Evolutionary conservation across 2,113 vertebrate genomes (phyloP).

Genomic region (Conger conger): DNA sequence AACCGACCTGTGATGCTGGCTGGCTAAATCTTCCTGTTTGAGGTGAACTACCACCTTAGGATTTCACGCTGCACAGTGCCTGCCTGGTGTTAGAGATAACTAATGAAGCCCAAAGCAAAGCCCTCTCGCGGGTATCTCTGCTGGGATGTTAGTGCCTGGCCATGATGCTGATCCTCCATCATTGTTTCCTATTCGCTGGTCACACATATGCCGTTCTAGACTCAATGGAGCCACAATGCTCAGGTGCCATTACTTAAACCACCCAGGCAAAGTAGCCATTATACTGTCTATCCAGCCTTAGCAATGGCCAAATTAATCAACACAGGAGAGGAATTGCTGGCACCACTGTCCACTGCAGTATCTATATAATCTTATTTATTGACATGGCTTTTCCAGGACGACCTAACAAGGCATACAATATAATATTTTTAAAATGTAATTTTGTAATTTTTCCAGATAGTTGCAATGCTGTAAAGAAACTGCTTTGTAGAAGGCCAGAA

Average conservation of each 20-base stretch:
- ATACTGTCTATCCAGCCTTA: not conserved
- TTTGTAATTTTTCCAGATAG: too few relatives aligned
- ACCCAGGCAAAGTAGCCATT: not conserved
- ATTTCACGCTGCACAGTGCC: too few relatives aligned
- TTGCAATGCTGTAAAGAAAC: too few relatives aligned
- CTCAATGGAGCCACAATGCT: not conserved
- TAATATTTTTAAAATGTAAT: too few relatives aligned
- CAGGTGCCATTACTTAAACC: not conserved
- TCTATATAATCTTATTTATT: not conserved
- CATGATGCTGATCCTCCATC: not conserved
- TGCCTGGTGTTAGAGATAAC: too few relatives aligned
- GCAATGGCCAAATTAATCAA: not conserved
- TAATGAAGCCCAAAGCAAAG: too few relatives aligned
- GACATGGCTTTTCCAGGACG: too few relatives aligned
- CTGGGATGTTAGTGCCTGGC: not conserved
- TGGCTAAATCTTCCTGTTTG: too few relatives aligned
- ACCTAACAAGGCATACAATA: too few relatives aligned
- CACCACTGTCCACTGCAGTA: not conserved
- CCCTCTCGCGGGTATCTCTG: not conserved
- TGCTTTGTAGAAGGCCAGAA: too few relatives aligned
- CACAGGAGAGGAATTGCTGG: not conserved
- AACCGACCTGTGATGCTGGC: too few relatives aligned
- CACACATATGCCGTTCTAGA: not conserved
- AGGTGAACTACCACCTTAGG: too few relatives aligned
- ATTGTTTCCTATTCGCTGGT: not conserved